These are phyloP conservation scores for Lepus europaeus DNA, from an alignment of 2,113 vertebrate genomes.

Conservation along the genomic window DNA sequence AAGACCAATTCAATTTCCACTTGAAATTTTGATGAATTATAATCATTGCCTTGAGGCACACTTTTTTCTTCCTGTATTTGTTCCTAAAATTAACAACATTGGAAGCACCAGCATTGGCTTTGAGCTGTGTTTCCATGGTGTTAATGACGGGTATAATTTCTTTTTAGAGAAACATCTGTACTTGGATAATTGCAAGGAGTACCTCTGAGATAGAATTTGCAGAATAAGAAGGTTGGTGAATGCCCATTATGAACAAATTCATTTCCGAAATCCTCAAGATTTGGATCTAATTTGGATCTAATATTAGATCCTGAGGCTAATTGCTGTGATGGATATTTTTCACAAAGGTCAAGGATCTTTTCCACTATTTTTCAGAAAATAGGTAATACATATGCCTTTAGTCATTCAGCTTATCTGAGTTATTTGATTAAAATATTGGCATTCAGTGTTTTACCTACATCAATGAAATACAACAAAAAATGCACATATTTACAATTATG, in stretches of 20 bases:
- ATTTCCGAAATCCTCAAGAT: conserved; percentile 54
- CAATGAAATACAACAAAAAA: conserved; percentile 14
- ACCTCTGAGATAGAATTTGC: conserved; percentile 65
- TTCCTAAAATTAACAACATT: conserved; percentile 43
- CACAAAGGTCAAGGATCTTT: conserved; percentile 46
- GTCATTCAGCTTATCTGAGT: neutral
- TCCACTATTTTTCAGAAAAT: conserved; percentile 39
- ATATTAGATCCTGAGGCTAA: conserved; percentile 59
- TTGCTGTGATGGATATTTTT: conserved; percentile 65
- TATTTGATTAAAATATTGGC: conserved; percentile 51
- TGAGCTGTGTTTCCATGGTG: conserved; percentile 3
- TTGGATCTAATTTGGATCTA: no score
- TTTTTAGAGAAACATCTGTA: conserved; percentile 67
- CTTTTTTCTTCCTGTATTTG: neutral
- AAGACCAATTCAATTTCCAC: neutral
- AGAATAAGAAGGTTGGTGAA: conserved; percentile 50
- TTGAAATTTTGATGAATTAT: conserved; percentile 19
- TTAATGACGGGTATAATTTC: conserved; percentile 64
- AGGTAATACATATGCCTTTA: conserved; percentile 48
- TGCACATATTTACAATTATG: neutral
- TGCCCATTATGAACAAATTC: conserved; percentile 54
- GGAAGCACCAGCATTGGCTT: conserved; percentile 9
- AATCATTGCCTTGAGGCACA: neutral
- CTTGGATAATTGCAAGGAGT: conserved; percentile 58
- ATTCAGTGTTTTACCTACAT: conserved; percentile 20